phyloP scores from a whole-genome alignment of 2,797 vertebrate genomes.

The Leuciscus waleckii region DNA sequence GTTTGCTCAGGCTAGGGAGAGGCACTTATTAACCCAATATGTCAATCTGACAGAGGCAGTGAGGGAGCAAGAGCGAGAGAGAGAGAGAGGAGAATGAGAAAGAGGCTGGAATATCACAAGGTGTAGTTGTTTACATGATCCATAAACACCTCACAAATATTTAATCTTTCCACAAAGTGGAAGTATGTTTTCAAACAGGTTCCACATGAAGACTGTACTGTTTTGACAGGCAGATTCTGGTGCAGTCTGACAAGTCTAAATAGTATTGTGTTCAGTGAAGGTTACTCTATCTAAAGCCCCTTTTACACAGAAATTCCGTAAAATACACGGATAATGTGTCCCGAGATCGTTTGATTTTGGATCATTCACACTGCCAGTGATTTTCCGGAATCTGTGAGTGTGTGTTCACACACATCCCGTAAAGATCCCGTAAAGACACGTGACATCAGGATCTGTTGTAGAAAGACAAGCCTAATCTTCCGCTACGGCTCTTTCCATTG shows the following conservation, averaged over 20 bases:
- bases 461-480: no score
- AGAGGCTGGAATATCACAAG: slow-evolving; percentile 26
- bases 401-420: no score
- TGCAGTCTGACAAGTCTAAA: not conserved
- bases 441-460: no score
- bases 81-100: not conserved
- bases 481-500: no score
- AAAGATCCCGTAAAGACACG: no score
- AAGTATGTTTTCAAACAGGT: slow-evolving; percentile 7
- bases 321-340: no score
- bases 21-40: slow-evolving; percentile 60
- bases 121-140: slow-evolving; percentile 51
- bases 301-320: no score
- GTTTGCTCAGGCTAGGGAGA: slow-evolving; percentile 51
- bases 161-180: slow-evolving; percentile 46
- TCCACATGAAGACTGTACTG: not conserved
- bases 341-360: no score
- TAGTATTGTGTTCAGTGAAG: not conserved
- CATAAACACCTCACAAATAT: slow-evolving; percentile 46
- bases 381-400: no score
- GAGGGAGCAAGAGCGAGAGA: slow-evolving; percentile 20
- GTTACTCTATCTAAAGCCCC: not conserved
- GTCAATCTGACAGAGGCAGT: slow-evolving; percentile 54
- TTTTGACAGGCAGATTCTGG: not conserved
- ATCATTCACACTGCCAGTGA: no score